Percentiles rank a stretch among this genome's conserved stretches.
Evolutionary conservation across 2,797 vertebrate species (phyloP).

Genomic region (Tangara arthus): DNA sequence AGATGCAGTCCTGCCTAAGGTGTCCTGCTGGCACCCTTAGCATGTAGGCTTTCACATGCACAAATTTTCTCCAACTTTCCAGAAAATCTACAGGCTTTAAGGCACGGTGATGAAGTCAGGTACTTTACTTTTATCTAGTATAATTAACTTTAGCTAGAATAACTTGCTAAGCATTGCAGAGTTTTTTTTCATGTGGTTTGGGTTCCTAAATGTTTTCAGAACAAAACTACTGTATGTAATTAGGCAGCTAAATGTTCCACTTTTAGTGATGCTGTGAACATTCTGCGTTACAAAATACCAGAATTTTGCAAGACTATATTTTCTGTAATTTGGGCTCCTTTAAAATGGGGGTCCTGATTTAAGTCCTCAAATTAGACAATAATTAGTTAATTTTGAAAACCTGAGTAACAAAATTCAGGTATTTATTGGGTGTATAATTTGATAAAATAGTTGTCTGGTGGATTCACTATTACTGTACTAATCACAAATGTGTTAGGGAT

Average conservation of each 20-base stretch:
- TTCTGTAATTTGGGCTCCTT: not conserved
- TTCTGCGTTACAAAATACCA: not conserved
- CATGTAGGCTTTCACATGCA: not conserved
- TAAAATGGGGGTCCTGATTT: not conserved
- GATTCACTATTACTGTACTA: not conserved
- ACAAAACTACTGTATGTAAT: not conserved
- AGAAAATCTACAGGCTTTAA: not conserved
- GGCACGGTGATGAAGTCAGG: fast-evolving
- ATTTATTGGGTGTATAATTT: not conserved
- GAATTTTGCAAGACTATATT: not conserved
- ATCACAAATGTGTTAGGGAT: not conserved
- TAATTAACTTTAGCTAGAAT: not conserved
- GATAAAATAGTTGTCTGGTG: not conserved
- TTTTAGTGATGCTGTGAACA: not conserved
- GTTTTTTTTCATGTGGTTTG: not conserved
- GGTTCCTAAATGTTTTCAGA: not conserved
- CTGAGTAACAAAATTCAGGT: not conserved
- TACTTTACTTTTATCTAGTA: not conserved
- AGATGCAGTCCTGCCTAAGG: not conserved
- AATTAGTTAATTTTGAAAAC: not conserved
- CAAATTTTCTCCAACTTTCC: not conserved
- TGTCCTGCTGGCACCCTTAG: not conserved
- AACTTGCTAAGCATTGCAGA: not conserved
- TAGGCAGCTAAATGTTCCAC: not conserved
- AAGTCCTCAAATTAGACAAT: not conserved